Conservation (phyloP, 2,888 invertebrate species). For the Noctua pronuba region DNA sequence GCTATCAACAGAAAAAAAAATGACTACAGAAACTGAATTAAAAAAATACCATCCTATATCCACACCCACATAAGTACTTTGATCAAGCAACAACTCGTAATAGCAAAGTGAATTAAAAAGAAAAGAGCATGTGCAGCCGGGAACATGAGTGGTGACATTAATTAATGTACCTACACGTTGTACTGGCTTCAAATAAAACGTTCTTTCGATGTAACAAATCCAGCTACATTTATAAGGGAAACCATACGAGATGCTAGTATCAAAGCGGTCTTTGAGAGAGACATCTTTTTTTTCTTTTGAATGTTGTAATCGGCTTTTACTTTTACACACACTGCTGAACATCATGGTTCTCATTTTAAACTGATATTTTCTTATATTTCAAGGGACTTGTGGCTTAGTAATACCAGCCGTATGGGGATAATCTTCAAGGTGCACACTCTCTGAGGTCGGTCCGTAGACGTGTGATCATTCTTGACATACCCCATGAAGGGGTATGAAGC, state of each 20-base stretch:
- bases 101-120: slow-evolving; percentile 51
- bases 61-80: slow-evolving; percentile 31
- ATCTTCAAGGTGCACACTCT: background rate
- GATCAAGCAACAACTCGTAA: slow-evolving; percentile 29
- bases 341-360: background rate
- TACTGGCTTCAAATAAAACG: slow-evolving; percentile 52
- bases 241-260: background rate
- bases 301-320: slow-evolving; percentile 1
- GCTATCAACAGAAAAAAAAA: too few relatives aligned
- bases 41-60: background rate
- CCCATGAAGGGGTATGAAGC: too few relatives aligned
- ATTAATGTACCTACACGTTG: slow-evolving; percentile 55
- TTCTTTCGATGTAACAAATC: slow-evolving; percentile 37
- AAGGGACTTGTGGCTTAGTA: background rate
- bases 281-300: background rate
- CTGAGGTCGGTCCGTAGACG: background rate
- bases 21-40: background rate
- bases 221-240: slow-evolving; percentile 43
- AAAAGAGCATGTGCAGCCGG: slow-evolving; percentile 30
- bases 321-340: background rate
- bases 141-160: slow-evolving; percentile 52
- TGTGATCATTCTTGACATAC: background rate
- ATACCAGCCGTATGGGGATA: background rate
- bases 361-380: background rate
- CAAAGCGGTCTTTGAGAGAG: background rate